Evolutionary conservation across 2,113 vertebrate species (phyloP), one percentile per base, ranked within the genome.

Genomic region (Coturnix japonica): DNA sequence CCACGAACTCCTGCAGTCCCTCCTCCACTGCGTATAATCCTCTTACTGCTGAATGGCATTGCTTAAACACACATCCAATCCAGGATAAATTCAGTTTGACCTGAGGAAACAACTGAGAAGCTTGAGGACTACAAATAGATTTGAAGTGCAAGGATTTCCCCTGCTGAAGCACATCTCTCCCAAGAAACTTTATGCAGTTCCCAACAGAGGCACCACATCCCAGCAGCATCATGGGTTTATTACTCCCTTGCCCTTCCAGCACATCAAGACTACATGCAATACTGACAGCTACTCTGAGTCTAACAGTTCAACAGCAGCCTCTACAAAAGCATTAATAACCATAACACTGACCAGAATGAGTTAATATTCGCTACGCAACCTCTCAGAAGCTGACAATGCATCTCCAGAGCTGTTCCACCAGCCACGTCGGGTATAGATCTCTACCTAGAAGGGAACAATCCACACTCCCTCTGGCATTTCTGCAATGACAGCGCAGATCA

Each of bases 21-120:
- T 44, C 76, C 65, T 73, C 76, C 30, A 79, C 70, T 44, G 81
- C 9, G 0, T 84, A 74, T 94, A 93, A 95, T 91, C 92, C 94
- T 92, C 94, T 95, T 95, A 94, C 59, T 5, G n/a, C 60, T 67
- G 35, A 93, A 92, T 91, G 69, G 61, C 81, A 44, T 79, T 92
- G 71, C 89, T 94, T 88, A 86, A 77, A 81, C 54, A 33, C 18
- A 71, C 77, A 37, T 37, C 64, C 88, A 80, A 93, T 86, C 82
- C 7, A 4, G 57, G 89, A 93, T 90, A 95, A 93, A 91, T 89
- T 89, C 92, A 95, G 78, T 78, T 79, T 93, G 79, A 90, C 85
- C 92, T 57, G 35, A 87, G 65, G 61, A 93, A 91, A 90, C 80
- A 78, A 89, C 28, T 35, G 47, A 90, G 91, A 86, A 86, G 37